Percentiles rank a stretch among this genome's conserved stretches.
Conservation (phyloP, 2,797 vertebrate species). For the Muraenolepis orangiensis region DNA sequence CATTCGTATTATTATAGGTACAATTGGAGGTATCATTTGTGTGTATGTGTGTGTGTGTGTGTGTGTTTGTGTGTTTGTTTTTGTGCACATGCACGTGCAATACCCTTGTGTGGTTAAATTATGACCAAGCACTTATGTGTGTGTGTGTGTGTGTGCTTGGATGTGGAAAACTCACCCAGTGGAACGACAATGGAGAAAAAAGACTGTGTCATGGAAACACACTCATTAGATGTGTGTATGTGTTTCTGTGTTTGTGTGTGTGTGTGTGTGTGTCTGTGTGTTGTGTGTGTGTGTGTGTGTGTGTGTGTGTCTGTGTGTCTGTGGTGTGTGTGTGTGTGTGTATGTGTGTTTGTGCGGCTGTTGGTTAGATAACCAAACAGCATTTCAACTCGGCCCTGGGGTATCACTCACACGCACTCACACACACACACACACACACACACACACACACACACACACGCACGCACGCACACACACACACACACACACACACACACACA, state of each 20-base stretch:
- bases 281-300: neutral
- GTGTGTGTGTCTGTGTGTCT: neutral
- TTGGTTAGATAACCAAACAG: constrained; percentile 28
- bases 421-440: constrained; percentile 10
- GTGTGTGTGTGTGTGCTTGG: no score
- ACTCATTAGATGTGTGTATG: neutral
- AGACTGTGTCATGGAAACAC: neutral
- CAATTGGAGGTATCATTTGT: no score
- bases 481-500: constrained; percentile 15
- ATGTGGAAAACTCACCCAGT: no score
- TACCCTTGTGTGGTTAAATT: no score
- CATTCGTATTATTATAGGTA: no score
- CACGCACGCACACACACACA: neutral
- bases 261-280: neutral
- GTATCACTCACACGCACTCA: neutral
- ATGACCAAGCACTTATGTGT: no score
- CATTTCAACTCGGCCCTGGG: neutral
- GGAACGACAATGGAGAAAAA: neutral
- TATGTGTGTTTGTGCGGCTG: constrained; percentile 15
- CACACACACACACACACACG: constrained; percentile 8
- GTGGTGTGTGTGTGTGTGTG: constrained; percentile 5
- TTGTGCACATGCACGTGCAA: no score
- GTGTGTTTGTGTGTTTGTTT: no score
- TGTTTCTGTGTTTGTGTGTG: neutral
- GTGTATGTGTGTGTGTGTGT: no score